Evolutionary conservation across 2,113 vertebrate species (phyloP).

Genomic region (Oncorhynchus mykiss): DNA sequence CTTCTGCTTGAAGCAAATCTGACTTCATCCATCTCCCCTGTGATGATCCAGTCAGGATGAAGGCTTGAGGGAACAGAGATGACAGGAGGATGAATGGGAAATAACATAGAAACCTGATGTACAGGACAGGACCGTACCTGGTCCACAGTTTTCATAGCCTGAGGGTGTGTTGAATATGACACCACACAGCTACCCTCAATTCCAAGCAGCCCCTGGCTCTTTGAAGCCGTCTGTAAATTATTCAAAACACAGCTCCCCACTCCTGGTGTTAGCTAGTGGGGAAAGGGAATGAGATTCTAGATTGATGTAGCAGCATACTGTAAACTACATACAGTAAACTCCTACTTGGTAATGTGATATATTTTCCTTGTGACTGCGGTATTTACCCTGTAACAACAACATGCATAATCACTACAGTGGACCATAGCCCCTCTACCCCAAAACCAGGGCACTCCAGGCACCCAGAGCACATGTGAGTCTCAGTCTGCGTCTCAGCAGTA

Average conservation of each 20-base stretch:
- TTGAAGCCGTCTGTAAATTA: conserved; percentile 30
- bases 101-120: not conserved
- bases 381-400: not conserved
- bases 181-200: not conserved
- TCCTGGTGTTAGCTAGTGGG: not conserved
- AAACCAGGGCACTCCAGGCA: not conserved
- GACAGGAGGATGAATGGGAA: conserved; percentile 18
- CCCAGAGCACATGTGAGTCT: conserved; percentile 40
- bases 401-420: not conserved
- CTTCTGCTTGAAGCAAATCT: conserved; percentile 18
- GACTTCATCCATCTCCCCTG: conserved; percentile 38
- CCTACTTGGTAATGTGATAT: conserved; percentile 21
- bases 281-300: conserved; percentile 7
- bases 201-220: conserved; percentile 8
- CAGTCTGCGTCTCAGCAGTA: conserved; percentile 5
- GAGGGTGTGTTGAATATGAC: conserved; percentile 14
- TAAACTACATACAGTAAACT: conserved; percentile 18
- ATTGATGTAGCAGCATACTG: conserved; percentile 24
- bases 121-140: too few species aligned
- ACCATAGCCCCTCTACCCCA: not conserved
- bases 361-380: conserved; percentile 26
- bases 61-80: conserved; percentile 18
- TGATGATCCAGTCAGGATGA: conserved; percentile 30
- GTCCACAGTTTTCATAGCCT: not conserved
- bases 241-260: conserved; percentile 24